Base-by-base conservation (phyloP, 2,113 vertebrate species). In the Aramus guarauna region DNA sequence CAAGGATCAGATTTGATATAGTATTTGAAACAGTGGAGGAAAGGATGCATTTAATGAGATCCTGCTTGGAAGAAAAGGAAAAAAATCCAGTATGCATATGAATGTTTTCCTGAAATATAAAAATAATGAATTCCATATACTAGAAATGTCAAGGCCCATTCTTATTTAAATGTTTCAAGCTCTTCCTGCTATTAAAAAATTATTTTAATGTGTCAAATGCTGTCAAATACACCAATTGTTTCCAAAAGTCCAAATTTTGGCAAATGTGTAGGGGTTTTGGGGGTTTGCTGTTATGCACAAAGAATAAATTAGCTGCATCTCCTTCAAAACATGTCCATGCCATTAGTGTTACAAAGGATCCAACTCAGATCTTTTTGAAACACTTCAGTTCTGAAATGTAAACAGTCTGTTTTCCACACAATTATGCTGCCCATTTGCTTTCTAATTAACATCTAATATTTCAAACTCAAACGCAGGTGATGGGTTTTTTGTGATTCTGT, bases 401-500 rank as follows among this genome's bases (percentile, higher is more conserved):
- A 90, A 52, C 59, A 93, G 50, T n/a, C 50, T 58, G 15, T 90
- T 95, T 90, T 67, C 71, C 56, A 69, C 32, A 53, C 66, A 88
- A 63, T 96, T 93, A 93, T 63, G 62, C 89, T 96, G 50, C 64
- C 87, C 73, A 81, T 41, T 89, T 64, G 47, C 63, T 96, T 92
- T 78, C n/a, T 87, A 86, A 90, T 91, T 66, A 87, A 89, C 30
- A 60, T 22, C 58, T 94, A 91, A 87, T 76, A 93, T 80, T 89
- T 82, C 66, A 91, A 50, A 47, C 48, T 85, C 26, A 9, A 87
- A 94, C 32, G 68, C 43, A 88, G 24, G 21, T 27, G 60, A 75
- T 15, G 56, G n/a, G 7, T 15, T 26, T 73, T 29, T 32, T 52
- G 39, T 13, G 47, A 87, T 74, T 89, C 43, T 50, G 36, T 34